phyloP scores from a whole-genome alignment of 2,888 invertebrate genomes.

The Monopis laevigella region DNA sequence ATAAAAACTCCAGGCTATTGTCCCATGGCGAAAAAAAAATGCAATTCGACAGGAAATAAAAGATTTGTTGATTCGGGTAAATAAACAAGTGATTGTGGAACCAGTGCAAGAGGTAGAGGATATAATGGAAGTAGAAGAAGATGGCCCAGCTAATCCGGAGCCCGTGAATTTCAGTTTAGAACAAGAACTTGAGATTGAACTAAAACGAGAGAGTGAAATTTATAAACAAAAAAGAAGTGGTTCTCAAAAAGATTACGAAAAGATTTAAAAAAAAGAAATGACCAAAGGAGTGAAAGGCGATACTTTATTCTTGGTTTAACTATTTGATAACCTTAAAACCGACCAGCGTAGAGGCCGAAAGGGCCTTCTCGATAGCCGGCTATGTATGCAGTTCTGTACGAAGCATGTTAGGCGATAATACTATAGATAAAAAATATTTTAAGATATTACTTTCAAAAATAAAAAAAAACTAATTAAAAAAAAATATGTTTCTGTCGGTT shows the following conservation, averaged over 20 bases:
- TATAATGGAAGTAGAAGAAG: neutral
- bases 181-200: neutral
- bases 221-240: no score
- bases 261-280: conserved; percentile 11
- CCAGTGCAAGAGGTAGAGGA: neutral
- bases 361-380: conserved; percentile 12
- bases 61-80: no score
- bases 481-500: no score
- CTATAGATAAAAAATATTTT: no score
- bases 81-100: no score
- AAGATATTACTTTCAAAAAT: no score
- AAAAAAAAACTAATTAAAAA: no score
- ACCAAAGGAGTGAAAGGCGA: conserved; percentile 11
- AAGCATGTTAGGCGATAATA: conserved; percentile 16
- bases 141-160: neutral
- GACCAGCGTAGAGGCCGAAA: conserved; percentile 11
- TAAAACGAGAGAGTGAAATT: neutral
- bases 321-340: conserved; percentile 16
- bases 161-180: neutral
- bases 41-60: neutral
- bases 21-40: neutral
- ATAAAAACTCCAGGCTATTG: no score
- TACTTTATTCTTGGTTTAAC: conserved; percentile 10
- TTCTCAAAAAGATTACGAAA: conserved; percentile 17
- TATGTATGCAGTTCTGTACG: conserved; percentile 16